Conservation (phyloP, 2,113 vertebrate genomes). For the Microcebus ravelobensis region DNA sequence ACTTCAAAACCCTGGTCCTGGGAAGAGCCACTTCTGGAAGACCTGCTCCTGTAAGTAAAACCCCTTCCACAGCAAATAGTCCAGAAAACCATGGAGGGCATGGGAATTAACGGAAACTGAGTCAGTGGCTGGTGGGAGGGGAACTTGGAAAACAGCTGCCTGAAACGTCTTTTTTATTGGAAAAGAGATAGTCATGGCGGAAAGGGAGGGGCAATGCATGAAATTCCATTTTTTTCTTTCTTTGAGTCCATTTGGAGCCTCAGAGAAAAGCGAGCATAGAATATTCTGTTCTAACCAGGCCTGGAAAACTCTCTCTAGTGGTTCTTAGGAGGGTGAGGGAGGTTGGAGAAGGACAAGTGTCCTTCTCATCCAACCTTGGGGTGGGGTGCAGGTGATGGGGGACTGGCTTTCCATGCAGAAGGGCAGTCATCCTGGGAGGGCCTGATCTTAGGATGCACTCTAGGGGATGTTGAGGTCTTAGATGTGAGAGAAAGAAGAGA, state of each 20-base stretch:
- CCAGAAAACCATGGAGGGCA: background rate
- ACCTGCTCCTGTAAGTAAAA: conserved; percentile 13
- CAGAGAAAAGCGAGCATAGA: background rate
- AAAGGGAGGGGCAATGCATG: background rate
- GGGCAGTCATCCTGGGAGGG: background rate
- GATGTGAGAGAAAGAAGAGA: background rate
- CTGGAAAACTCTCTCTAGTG: background rate
- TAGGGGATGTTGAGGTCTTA: background rate
- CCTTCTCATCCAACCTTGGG: background rate
- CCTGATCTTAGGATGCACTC: background rate
- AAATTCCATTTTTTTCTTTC: background rate
- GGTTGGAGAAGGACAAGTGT: background rate
- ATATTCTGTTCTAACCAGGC: background rate
- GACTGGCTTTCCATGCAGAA: background rate
- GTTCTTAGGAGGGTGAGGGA: background rate
- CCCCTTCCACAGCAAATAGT: conserved; percentile 6
- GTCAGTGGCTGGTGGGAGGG: background rate
- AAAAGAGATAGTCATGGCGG: background rate
- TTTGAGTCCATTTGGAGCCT: background rate
- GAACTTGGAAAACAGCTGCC: background rate
- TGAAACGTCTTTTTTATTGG: background rate
- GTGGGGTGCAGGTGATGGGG: background rate
- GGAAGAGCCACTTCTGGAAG: background rate
- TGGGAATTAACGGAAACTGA: background rate
- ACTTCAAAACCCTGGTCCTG: background rate